Percentiles rank a stretch among this genome's conserved stretches.
These are phyloP conservation scores for Neomorphus geoffroyi DNA, from an alignment of 2,797 vertebrate species.

Conservation along the genomic window DNA sequence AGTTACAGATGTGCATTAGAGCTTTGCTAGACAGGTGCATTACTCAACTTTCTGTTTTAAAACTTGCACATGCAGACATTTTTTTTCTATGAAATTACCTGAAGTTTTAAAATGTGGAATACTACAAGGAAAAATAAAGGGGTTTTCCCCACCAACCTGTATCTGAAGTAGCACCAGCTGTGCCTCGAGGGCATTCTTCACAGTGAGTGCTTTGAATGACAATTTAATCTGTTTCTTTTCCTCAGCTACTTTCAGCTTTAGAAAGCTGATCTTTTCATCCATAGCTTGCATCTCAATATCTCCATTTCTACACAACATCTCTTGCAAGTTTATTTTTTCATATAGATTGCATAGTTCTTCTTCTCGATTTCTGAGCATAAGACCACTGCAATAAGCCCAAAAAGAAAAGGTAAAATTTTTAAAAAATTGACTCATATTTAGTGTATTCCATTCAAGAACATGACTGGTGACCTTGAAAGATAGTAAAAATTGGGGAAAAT, in stretches of 20 bases:
- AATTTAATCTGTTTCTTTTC: slow-evolving; percentile 81
- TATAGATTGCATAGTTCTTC: slow-evolving; percentile 85
- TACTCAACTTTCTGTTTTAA: neutral
- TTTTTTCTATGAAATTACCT: neutral
- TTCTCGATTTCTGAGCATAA: slow-evolving; percentile 88
- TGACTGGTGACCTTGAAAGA: neutral
- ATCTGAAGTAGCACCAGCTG: slow-evolving; percentile 80
- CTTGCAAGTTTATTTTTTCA: slow-evolving; percentile 85
- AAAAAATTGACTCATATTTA: neutral
- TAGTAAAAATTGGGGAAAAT: neutral
- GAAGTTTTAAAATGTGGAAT: neutral
- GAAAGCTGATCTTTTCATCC: slow-evolving; percentile 83
- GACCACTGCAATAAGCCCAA: slow-evolving; percentile 74
- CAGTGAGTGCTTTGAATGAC: slow-evolving; percentile 72
- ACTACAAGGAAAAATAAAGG: neutral
- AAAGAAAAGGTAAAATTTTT: neutral
- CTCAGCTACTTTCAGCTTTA: slow-evolving; percentile 80
- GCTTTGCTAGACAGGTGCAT: neutral
- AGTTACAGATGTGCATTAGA: neutral
- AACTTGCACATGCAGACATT: neutral
- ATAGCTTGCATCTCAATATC: slow-evolving; percentile 78
- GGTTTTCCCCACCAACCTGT: slow-evolving; percentile 78
- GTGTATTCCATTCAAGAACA: neutral
- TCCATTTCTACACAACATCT: slow-evolving; percentile 77
- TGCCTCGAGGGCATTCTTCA: slow-evolving; percentile 77